Percentiles rank a stretch among this genome's conserved stretches.
Conservation (phyloP, 1,140 invertebrate genomes). For the Drosophila bocqueti region DNA sequence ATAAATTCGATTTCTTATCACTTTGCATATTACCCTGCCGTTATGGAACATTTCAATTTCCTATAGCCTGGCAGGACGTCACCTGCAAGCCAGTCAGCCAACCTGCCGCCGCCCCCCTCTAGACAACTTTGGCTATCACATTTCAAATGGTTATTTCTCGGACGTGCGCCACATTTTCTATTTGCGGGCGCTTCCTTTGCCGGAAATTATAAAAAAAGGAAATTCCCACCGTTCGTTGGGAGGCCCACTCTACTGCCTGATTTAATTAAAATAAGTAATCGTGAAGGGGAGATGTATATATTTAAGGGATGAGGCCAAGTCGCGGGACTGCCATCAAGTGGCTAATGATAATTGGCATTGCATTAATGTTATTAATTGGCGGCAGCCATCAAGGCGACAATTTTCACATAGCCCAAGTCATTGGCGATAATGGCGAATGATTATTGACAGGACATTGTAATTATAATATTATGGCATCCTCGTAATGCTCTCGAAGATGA, state of each 20-base stretch:
- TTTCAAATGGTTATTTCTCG: slow-evolving; percentile 62
- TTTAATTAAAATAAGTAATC: slow-evolving; percentile 81
- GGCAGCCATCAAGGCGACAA: slow-evolving; percentile 33
- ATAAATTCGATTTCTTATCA: slow-evolving; percentile 38
- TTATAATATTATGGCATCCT: slow-evolving; percentile 54
- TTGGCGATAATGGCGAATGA: slow-evolving; percentile 56
- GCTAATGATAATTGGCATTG: slow-evolving; percentile 81
- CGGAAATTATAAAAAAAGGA: slow-evolving; percentile 73
- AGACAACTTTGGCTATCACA: slow-evolving; percentile 56
- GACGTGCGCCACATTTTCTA: slow-evolving; percentile 50
- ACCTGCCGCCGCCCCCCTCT: neutral
- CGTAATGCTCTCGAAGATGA: slow-evolving; percentile 9
- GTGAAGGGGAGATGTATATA: slow-evolving; percentile 9
- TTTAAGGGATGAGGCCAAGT: slow-evolving; percentile 17
- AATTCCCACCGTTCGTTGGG: slow-evolving; percentile 22
- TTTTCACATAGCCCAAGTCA: slow-evolving; percentile 50
- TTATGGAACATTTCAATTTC: slow-evolving; percentile 73
- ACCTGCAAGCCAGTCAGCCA: neutral
- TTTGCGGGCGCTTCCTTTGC: slow-evolving; percentile 67
- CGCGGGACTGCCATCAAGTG: slow-evolving; percentile 33
- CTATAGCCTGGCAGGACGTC: slow-evolving; percentile 41
- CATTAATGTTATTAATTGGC: slow-evolving; percentile 79
- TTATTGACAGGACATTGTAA: slow-evolving; percentile 56
- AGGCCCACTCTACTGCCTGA: slow-evolving; percentile 36
- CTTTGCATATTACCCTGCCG: slow-evolving; percentile 60